Conservation (phyloP, 1,140 invertebrate genomes). For the Caenorhabditis briggsae region DNA sequence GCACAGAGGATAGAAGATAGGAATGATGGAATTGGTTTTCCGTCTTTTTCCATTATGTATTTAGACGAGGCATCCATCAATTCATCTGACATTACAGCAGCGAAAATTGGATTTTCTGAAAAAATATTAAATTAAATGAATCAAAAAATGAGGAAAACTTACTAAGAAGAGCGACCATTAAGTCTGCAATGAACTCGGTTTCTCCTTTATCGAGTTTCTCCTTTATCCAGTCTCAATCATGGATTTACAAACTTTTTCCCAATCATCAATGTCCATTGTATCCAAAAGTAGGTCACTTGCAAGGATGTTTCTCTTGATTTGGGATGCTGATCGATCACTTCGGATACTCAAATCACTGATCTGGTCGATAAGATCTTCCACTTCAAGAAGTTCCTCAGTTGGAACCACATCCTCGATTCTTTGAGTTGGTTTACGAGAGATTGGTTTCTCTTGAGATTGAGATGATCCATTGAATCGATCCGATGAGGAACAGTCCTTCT, state of each 20-base stretch:
- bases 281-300: background rate
- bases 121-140: background rate
- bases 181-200: conserved; percentile 20
- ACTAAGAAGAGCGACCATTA: conserved; percentile 6
- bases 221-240: background rate
- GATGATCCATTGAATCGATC: no score
- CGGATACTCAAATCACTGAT: conserved; percentile 44
- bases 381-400: conserved; percentile 23
- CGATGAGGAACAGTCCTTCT: no score
- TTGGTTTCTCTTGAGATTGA: background rate
- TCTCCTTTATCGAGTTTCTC: conserved; percentile 15
- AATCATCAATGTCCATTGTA: conserved; percentile 53
- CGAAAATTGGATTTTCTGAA: background rate
- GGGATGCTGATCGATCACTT: conserved; percentile 56
- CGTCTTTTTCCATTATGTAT: background rate
- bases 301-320: conserved; percentile 59
- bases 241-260: conserved; percentile 40
- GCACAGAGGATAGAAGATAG: background rate
- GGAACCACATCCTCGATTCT: background rate
- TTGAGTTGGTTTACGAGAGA: background rate
- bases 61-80: background rate
- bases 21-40: background rate
- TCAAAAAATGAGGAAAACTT: background rate
- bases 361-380: conserved; percentile 43
- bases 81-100: conserved; percentile 14